A percentile compares a stretch with the other conserved stretches of the same genome.
Evolutionary conservation across 2,797 vertebrate species (phyloP).

Genomic region (Rhinatrema bivittatum): DNA sequence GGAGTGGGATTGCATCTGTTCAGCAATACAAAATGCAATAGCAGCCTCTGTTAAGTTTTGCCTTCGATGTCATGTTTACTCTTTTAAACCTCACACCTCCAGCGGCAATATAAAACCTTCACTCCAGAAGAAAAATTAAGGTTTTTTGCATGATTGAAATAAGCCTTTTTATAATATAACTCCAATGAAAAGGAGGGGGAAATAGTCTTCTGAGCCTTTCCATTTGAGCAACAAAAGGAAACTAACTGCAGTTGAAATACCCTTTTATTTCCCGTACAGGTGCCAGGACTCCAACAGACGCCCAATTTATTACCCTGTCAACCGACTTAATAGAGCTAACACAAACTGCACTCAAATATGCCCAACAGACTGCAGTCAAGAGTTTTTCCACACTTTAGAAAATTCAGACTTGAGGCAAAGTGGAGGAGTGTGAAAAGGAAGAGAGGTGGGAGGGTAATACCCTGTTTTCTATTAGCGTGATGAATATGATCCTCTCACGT

Average conservation of each 20-base stretch:
- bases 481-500: constrained; percentile 40
- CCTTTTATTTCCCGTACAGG: constrained; percentile 59
- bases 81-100: no score
- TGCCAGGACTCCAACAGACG: constrained; percentile 54
- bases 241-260: constrained; percentile 43
- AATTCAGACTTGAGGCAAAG: constrained; percentile 45
- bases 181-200: constrained; percentile 26
- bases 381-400: constrained; percentile 37
- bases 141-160: background rate
- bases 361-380: constrained; percentile 40
- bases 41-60: no score
- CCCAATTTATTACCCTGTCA: constrained; percentile 59
- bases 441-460: rapidly evolving
- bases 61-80: no score
- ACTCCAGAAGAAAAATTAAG: constrained; percentile 1
- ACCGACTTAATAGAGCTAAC: constrained; percentile 58
- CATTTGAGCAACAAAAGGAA: constrained; percentile 47
- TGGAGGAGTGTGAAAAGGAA: constrained; percentile 21
- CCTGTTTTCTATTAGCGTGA: no score
- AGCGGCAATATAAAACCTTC: constrained; percentile 2
- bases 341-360: constrained; percentile 58
- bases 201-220: constrained; percentile 30
- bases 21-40: no score
- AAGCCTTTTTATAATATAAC: constrained; percentile 28
- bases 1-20: no score